Base-by-base conservation (phyloP, 2,888 invertebrate genomes). In the Hypomecis punctinalis region DNA sequence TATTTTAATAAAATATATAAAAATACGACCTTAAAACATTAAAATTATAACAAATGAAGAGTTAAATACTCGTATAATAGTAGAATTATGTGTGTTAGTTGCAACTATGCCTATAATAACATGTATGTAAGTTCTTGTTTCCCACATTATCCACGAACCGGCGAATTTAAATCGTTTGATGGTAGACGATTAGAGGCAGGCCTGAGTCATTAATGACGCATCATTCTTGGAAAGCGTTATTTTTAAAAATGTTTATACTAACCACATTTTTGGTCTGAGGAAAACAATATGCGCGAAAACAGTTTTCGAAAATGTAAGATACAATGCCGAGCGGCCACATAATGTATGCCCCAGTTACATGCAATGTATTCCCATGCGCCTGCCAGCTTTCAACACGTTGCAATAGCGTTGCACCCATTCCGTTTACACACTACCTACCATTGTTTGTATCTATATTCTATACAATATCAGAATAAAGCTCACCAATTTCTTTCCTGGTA, bases 401-500 rank as follows among this genome's bases (percentile, higher is more conserved):
- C 60, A 64, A 37, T 43, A 37, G 10, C 13, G 40, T 40, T 64
- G 60, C 64, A 65, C 42, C 45, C 47, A 54, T 48, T 39, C 43
- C 35, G 35, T 39, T 10, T 13, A 36, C 42, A 48, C 23, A 55
- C 49, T 13, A 45, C 23, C 49, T 13, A 45, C 23, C 40, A 56
- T 62, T 59, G 40, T 40, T 23, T 40, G 40, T 40, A 40, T 40
- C 23, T 33, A 5, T 6, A 42, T 23, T 40, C 23, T 33, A 5
- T 6, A 42, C 40, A 52, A 13, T 2, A 63, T 59, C 52, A 47
- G 36, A 0, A 58, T 43, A 66, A 42, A 42, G 66, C 92, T 73
- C 80, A 93, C 93, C 93, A 74, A 88, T 89, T 76, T 93, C 92
- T 81, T 93, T 93, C 75, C 91, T 91, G 70, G 84, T 82, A 72